Conservation (phyloP, 1,140 invertebrate genomes). For the Diachasma alloeum region DNA sequence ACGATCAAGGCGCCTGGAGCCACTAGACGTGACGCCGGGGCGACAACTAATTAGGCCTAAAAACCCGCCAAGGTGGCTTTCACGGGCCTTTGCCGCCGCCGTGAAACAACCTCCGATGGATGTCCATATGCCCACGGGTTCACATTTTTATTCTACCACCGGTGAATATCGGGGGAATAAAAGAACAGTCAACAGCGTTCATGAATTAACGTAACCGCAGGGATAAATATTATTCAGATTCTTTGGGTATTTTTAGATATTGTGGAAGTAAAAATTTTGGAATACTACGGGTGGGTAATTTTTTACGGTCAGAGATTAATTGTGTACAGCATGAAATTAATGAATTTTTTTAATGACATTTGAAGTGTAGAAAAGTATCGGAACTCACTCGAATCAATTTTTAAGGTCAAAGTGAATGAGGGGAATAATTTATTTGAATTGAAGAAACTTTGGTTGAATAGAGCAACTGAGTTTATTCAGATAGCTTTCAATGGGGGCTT, state of each 20-base stretch:
- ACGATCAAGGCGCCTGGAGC: slow-evolving; percentile 17
- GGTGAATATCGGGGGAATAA: neutral
- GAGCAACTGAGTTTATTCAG: too few relatives aligned
- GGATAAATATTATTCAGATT: neutral
- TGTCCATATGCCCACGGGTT: neutral
- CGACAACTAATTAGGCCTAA: slow-evolving; percentile 66
- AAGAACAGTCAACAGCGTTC: neutral
- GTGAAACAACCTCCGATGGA: neutral
- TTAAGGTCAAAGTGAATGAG: too few relatives aligned
- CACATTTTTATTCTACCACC: neutral
- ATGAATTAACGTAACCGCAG: neutral
- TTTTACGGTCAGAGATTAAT: too few relatives aligned
- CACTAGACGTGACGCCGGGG: slow-evolving; percentile 48
- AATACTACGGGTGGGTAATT: too few relatives aligned
- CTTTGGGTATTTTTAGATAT: neutral
- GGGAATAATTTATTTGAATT: too few relatives aligned
- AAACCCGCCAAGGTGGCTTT: slow-evolving; percentile 54
- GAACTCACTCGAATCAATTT: too few relatives aligned
- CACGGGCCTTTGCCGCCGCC: slow-evolving; percentile 45
- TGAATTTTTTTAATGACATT: too few relatives aligned
- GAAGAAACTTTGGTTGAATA: too few relatives aligned
- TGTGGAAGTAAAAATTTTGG: neutral
- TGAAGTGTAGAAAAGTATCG: too few relatives aligned
- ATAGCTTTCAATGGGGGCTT: too few relatives aligned
- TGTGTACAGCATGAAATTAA: too few relatives aligned